Evolutionary conservation across 2,797 vertebrate species (phyloP), one percentile per base, ranked within the genome.

Genomic region (Chelidonichthys spinosus): DNA sequence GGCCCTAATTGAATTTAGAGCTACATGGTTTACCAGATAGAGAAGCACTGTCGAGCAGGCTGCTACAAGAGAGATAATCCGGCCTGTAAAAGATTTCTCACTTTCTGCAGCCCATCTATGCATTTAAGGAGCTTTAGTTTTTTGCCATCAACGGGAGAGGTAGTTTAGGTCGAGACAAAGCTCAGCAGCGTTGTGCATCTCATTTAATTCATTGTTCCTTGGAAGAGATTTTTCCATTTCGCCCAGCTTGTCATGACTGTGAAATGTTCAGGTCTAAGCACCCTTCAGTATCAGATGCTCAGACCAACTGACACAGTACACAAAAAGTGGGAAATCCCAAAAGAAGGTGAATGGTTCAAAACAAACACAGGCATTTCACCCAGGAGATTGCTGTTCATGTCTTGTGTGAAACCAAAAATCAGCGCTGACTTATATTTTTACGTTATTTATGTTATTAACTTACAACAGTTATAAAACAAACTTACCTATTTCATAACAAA

Each of bases 1-100:
- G 88, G 70, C 65, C 74, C 82, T 91, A 90, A 92, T 91, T 91
- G 87, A 90, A 90, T 91, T 89, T 83, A 86, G 81, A 85, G 78
- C 85, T 81, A 90, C 89, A 89, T 63, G 84, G 78, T 89, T 91
- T 91, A 84, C 64, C 83, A 85, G 85, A 89, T 78, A 87, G 81
- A 85, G 69, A 76, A 73, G 79, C 78, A 74, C 87, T 88, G 83
- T 83, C 39, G 74, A 90, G 76, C 74, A 53, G 61, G 81, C 77
- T 79, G 76, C 79, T 85, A 80, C 82, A 82, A 66, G 83, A 65
- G 69, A 78, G 82, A 84, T 90, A 87, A 89, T 92, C 85, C 72
- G 3, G 63, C 81, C 65, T 35, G 76, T 78, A 61, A 25, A 78
- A 82, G 85, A 85, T 82, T 68, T 52, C 43, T 37, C 3, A 9